Evolutionary conservation across 2,888 invertebrate species (phyloP).

Genomic region (Mactromeris polynyma): DNA sequence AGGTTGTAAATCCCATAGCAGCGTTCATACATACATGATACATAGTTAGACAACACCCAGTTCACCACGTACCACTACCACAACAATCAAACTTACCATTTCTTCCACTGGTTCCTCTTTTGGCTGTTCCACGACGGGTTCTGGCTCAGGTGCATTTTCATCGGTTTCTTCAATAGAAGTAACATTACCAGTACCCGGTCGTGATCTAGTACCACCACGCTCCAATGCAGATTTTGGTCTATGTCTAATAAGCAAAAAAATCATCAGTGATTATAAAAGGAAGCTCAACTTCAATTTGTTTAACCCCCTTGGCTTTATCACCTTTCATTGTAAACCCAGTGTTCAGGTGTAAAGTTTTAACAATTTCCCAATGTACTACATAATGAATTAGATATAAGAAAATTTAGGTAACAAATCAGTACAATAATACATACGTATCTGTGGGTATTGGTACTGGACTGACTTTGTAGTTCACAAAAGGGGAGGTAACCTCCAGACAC

Average conservation of each 20-base stretch:
- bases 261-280: background rate
- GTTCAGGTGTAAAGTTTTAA: too few relatives aligned
- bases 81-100: background rate
- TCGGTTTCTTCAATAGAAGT: slow-evolving; percentile 84
- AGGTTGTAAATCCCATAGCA: too few relatives aligned
- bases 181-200: slow-evolving; percentile 80
- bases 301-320: too few relatives aligned
- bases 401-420: background rate
- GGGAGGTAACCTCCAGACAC: slow-evolving; percentile 86
- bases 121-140: slow-evolving; percentile 64
- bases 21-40: background rate
- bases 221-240: slow-evolving; percentile 85
- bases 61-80: background rate
- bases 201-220: slow-evolving; percentile 83
- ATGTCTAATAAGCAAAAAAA: slow-evolving; percentile 71
- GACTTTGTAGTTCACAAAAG: slow-evolving; percentile 87
- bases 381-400: background rate
- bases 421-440: slow-evolving; percentile 82
- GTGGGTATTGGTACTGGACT: slow-evolving; percentile 86
- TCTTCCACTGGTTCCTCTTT: slow-evolving; percentile 60
- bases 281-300: too few relatives aligned
- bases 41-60: background rate
- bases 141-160: slow-evolving; percentile 81
- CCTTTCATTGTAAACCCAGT: too few relatives aligned
- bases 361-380: background rate